phyloP scores from a whole-genome alignment of 2,113 vertebrate species.

The Bungarus multicinctus region DNA sequence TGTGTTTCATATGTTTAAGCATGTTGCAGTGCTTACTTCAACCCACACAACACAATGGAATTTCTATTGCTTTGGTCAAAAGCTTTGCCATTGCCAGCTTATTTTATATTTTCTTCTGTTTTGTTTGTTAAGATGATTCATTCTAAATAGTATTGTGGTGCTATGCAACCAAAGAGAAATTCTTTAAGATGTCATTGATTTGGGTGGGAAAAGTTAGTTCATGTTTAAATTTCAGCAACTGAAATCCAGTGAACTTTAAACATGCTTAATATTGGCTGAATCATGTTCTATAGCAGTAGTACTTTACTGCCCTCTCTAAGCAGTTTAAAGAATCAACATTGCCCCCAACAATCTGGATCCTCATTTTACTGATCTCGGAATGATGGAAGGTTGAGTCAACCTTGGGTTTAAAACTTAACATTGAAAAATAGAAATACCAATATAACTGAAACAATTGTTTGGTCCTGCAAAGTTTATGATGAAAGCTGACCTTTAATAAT shows the following conservation, averaged over 20 bases:
- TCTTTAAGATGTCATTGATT: background rate
- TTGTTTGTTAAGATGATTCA: background rate
- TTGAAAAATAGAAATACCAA: background rate
- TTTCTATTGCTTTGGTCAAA: background rate
- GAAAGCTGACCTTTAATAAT: conserved; percentile 14
- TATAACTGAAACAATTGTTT: background rate
- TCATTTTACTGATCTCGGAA: no score
- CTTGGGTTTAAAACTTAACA: background rate
- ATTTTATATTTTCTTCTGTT: background rate
- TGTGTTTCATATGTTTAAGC: background rate
- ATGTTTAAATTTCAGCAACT: background rate
- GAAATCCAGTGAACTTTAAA: background rate
- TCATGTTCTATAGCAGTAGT: background rate
- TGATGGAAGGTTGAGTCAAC: no score
- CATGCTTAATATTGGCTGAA: background rate
- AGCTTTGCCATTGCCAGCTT: background rate
- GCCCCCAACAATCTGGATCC: no score
- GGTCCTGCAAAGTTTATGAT: conserved; percentile 21
- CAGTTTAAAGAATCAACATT: no score
- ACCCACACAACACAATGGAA: background rate
- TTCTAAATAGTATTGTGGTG: background rate
- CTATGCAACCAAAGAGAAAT: background rate
- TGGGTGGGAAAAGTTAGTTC: background rate
- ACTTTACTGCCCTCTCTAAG: no score
- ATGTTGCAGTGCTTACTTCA: background rate